Base-by-base conservation (phyloP, 2,797 vertebrate genomes). In the Pteronotus mesoamericanus region DNA sequence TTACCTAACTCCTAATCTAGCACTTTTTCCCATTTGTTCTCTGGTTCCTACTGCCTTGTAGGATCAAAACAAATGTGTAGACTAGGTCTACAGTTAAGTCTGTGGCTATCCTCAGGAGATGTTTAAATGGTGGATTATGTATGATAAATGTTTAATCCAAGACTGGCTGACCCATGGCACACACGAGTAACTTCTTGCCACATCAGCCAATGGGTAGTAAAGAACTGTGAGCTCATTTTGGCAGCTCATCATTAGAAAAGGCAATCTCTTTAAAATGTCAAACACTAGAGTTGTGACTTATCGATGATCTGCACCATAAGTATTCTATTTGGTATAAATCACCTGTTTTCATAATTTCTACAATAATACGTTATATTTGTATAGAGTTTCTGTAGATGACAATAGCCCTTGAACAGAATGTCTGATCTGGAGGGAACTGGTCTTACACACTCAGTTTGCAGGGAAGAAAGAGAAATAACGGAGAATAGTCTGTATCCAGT, bases 391-490 rank as follows among this genome's bases (percentile, higher is more conserved):
- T 91, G 42, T n/a, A 72, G 86, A 53, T 74, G 51, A 68, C 69
- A 53, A n/a, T 0, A 75, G 37, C 26, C 57, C 61, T 78, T 87
- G 74, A 82, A 32, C 53, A 77, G 3, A 53, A 29, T 77, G 10
- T 48, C 64, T 59, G 55, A 82, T 55, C 22, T 21, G 44, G 46
- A 53, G 39, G 72, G 7, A 66, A 74, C 14, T 82, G 19, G n/a
- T 64, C 61, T 89, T 79, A 79, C 14, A 44, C 34, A 78, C 32
- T 85, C 61, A 64, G 5, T 26, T 66, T 69, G 57, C 15, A 59
- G 53, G 44, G 74, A 93, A 93, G 86, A 80, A 53, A 85, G 96
- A 78, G 72, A 96, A 91, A 72, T 59, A 57, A 92, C 3, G 16
- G 61, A 89, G 74, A 91, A 57, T 29, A 12, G 34, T n/a, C n/a